Percentiles rank a stretch among this genome's conserved stretches.
These are phyloP conservation scores for Megaceryle maxima DNA, from an alignment of 2,113 vertebrate genomes.

Conservation along the genomic window DNA sequence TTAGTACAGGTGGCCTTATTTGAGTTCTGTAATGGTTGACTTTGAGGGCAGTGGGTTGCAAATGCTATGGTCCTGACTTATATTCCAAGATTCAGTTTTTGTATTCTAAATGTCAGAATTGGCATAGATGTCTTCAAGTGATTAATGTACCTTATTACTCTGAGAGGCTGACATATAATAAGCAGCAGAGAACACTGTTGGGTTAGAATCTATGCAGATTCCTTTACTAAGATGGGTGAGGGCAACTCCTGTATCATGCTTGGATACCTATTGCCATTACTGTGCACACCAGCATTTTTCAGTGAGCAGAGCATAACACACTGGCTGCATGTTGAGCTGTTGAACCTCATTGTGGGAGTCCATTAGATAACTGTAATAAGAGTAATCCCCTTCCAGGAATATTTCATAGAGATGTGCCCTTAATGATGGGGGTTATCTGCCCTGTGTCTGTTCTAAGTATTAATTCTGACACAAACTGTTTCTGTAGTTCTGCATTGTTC, in stretches of 20 bases:
- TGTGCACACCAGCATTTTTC: neutral
- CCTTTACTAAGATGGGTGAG: neutral
- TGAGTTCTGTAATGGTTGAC: neutral
- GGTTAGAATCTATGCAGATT: neutral
- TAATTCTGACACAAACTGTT: neutral
- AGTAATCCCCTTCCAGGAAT: neutral
- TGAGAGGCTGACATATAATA: neutral
- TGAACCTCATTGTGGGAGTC: neutral
- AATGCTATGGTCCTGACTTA: neutral
- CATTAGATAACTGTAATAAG: neutral
- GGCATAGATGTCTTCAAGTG: neutral
- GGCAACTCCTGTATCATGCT: neutral
- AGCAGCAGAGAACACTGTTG: neutral
- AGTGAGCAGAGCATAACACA: neutral
- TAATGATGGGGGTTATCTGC: neutral
- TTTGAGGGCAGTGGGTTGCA: neutral
- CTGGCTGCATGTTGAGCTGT: neutral
- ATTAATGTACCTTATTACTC: neutral
- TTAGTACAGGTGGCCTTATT: neutral
- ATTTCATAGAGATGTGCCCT: neutral
- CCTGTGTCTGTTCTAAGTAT: neutral
- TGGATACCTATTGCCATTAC: neutral
- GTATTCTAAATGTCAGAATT: neutral
- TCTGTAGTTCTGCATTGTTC: constrained; percentile 21
- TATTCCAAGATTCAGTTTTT: neutral